These are phyloP conservation scores for Rhagoletis pomonella DNA, from an alignment of 1,140 invertebrate species.

Conservation along the genomic window DNA sequence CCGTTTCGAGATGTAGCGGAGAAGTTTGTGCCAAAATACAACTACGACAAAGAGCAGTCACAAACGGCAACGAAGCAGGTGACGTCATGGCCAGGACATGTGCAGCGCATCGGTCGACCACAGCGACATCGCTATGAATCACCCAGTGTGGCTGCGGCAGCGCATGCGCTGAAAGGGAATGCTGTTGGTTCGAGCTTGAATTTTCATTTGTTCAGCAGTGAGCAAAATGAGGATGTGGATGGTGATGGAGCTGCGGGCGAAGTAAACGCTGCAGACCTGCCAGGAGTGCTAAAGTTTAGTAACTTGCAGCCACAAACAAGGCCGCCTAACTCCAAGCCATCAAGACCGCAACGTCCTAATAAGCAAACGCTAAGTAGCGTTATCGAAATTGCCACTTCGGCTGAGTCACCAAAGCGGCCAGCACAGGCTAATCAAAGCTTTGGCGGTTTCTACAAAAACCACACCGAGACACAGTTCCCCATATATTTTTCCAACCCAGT, in stretches of 20 bases:
- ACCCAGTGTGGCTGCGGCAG: neutral
- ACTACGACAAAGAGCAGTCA: constrained; percentile 26
- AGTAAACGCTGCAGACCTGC: neutral
- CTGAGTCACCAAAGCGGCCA: neutral
- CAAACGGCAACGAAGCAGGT: neutral
- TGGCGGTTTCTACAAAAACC: constrained; percentile 9
- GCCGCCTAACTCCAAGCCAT: neutral
- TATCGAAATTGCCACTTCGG: neutral
- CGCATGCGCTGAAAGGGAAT: neutral
- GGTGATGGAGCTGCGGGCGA: neutral
- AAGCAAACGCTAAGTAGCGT: constrained; percentile 11
- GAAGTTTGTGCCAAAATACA: constrained; percentile 57
- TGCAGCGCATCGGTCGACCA: neutral
- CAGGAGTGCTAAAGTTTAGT: neutral
- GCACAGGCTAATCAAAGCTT: neutral
- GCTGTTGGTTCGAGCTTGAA: constrained; percentile 52
- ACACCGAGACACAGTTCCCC: constrained; percentile 61
- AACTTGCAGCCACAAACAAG: neutral
- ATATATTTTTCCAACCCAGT: constrained; percentile 70
- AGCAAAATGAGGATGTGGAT: neutral
- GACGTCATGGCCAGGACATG: constrained; percentile 25
- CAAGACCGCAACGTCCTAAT: neutral
- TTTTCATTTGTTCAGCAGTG: constrained; percentile 40
- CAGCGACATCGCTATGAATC: neutral
- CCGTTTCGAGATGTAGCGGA: neutral